phyloP scores from a whole-genome alignment of 2,888 invertebrate species.

The Trimorus sp. region DNA sequence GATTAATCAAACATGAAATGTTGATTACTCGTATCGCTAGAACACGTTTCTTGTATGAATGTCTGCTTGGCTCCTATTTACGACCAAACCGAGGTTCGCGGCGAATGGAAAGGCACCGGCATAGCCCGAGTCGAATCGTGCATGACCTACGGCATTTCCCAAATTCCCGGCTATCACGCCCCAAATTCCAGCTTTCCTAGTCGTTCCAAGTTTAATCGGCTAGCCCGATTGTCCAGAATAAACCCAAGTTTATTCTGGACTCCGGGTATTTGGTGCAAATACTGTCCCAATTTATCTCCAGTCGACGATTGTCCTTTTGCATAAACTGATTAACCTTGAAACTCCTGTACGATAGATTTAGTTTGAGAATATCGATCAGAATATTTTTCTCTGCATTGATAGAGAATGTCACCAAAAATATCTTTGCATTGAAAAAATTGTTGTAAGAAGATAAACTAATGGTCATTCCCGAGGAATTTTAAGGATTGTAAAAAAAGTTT shows the following conservation, averaged over 20 bases:
- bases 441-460: too few relatives aligned
- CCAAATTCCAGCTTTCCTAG: constrained; percentile 44
- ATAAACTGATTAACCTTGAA: constrained; percentile 67
- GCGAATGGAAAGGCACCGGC: constrained; percentile 32
- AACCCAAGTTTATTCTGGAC: constrained; percentile 22
- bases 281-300: constrained; percentile 50
- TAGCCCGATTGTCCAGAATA: constrained; percentile 44
- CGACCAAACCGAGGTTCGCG: constrained; percentile 10
- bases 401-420: constrained; percentile 24
- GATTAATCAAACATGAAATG: constrained; percentile 17
- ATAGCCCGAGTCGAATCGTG: constrained; percentile 40
- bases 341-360: constrained; percentile 51
- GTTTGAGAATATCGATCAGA: constrained; percentile 35
- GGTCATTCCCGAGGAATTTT: too few relatives aligned
- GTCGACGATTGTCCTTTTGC: constrained; percentile 57
- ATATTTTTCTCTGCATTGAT: constrained; percentile 29
- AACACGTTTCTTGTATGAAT: constrained; percentile 18
- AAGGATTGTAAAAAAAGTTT: too few relatives aligned
- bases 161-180: constrained; percentile 48
- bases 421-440: neutral
- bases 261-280: constrained; percentile 31
- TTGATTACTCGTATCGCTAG: constrained; percentile 18
- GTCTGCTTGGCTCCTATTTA: constrained; percentile 30
- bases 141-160: constrained; percentile 62
- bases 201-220: constrained; percentile 61